Base-by-base conservation (phyloP, 2,113 vertebrate genomes). In the Lamprotornis superbus region DNA sequence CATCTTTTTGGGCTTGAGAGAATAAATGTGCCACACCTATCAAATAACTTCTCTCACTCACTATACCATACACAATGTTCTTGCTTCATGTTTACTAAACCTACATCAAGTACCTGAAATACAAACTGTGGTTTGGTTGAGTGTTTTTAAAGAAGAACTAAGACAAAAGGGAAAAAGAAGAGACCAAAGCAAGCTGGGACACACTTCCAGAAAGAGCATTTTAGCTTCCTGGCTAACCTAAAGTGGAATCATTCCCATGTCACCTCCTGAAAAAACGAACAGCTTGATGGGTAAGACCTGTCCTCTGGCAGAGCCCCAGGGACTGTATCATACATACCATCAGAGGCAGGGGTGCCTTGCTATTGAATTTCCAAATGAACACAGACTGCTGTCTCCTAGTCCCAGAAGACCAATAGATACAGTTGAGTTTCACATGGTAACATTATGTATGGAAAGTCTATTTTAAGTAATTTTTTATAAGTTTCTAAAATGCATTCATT, bases 401-500 rank as follows among this genome's bases (percentile, higher is more conserved):
- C 68, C 28, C 56, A 69, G 44, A 92, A 86, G 85, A 87, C 60
- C 57, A 77, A 21, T n/a, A n/a, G 50, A 89, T 69, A 75, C 40
- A 86, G 71, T 0, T 86, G 60, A 81, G 31, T 64, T 92, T 90
- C 76, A 88, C 56, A 83, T 60, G 14, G 79, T 31, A 95, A 83
- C 60, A 61, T 81, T 89, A 92, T 60, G 75, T 71, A 78, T 60
- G 47, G 65, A 83, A 93, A 83, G 68, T 63, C 76, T 96, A 96
- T 95, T 94, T 94, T 76, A 93, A 87, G 93, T 22, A 78, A 93
- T 49, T 83, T 93, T 90, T 88, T 35, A 78, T 56, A 94, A 94
- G 60, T 94, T 97, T 93, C 92, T 93, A 84, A 93, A 96, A 90
- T 11, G 35, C 53, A 90, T 81, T 95, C 73, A 90, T 94, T 95